Percentiles rank a stretch among this genome's conserved stretches.
Evolutionary conservation across 2,113 vertebrate species (phyloP).

Genomic region (Sinocyclocheilus anophthalmus): DNA sequence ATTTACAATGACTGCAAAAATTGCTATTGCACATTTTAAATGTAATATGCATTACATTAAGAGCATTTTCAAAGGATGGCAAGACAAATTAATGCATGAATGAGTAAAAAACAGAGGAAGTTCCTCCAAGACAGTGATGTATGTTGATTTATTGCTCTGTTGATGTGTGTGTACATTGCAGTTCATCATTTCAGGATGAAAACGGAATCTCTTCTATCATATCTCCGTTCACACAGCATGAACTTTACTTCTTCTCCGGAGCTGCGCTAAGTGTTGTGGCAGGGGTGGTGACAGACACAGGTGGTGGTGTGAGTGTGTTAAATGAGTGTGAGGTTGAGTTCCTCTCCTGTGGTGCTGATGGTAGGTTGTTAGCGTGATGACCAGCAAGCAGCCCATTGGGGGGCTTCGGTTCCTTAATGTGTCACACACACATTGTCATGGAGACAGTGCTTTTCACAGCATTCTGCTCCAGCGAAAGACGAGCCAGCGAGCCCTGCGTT

Average conservation of each 20-base stretch:
- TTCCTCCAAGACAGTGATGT: conserved; percentile 2
- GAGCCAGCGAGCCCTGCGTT: background rate
- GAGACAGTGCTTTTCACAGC: conserved; percentile 36
- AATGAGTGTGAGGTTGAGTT: conserved; percentile 53
- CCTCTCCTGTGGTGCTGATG: conserved; percentile 51
- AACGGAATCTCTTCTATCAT: conserved; percentile 25
- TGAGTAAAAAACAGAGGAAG: background rate
- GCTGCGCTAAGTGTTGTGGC: conserved; percentile 25
- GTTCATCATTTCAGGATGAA: conserved; percentile 29
- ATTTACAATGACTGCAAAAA: background rate
- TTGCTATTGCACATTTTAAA: background rate
- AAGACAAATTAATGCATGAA: background rate
- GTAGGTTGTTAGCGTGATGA: conserved; percentile 45
- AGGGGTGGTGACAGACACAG: conserved; percentile 41
- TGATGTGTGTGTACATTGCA: conserved; percentile 31
- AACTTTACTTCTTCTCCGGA: conserved; percentile 16
- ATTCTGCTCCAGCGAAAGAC: background rate
- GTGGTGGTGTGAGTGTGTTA: conserved; percentile 50
- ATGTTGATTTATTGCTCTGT: conserved; percentile 24
- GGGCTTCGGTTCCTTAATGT: conserved; percentile 18
- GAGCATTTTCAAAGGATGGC: background rate
- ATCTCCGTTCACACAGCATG: conserved; percentile 27
- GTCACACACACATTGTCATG: conserved; percentile 43
- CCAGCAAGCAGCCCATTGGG: conserved; percentile 24
- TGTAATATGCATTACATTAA: background rate